Evolutionary conservation across 2,888 invertebrate genomes (phyloP).

Genomic region (Branchellion lobata): DNA sequence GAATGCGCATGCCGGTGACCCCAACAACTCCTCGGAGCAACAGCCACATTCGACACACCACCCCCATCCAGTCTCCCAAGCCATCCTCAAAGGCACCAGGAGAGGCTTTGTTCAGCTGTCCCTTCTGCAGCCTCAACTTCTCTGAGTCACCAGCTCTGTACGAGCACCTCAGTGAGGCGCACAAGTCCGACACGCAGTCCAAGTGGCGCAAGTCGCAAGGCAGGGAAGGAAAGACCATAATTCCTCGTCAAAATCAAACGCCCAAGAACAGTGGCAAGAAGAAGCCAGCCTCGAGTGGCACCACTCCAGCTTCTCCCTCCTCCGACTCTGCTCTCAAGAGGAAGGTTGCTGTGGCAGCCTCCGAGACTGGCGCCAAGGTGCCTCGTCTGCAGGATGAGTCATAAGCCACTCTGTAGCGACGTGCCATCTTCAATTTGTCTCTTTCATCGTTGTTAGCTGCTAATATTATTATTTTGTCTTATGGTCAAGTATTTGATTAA

Average conservation of each 20-base stretch:
- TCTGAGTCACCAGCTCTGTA: slow-evolving; percentile 51
- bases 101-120: slow-evolving; percentile 48
- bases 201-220: slow-evolving; percentile 49
- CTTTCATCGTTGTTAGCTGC: too few relatives aligned
- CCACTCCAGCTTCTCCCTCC: too few relatives aligned
- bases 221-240: slow-evolving; percentile 51
- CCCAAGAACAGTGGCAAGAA: neutral
- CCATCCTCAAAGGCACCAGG: neutral
- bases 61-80: neutral
- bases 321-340: too few relatives aligned
- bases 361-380: too few relatives aligned
- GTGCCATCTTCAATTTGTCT: too few relatives aligned
- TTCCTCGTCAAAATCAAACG: slow-evolving; percentile 10
- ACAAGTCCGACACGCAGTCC: slow-evolving; percentile 43
- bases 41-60: neutral
- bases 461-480: too few relatives aligned
- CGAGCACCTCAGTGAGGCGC: slow-evolving; percentile 48
- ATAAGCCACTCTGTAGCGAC: too few relatives aligned
- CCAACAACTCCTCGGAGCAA: neutral
- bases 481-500: too few relatives aligned
- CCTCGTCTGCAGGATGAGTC: too few relatives aligned
- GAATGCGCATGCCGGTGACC: slow-evolving; percentile 45
- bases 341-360: too few relatives aligned
- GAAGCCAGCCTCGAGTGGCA: neutral
- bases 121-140: slow-evolving; percentile 50